A percentile compares a stretch with the other conserved stretches of the same genome.
Evolutionary conservation across 2,888 invertebrate species (phyloP).

Genomic region (Geophilus truncorum): DNA sequence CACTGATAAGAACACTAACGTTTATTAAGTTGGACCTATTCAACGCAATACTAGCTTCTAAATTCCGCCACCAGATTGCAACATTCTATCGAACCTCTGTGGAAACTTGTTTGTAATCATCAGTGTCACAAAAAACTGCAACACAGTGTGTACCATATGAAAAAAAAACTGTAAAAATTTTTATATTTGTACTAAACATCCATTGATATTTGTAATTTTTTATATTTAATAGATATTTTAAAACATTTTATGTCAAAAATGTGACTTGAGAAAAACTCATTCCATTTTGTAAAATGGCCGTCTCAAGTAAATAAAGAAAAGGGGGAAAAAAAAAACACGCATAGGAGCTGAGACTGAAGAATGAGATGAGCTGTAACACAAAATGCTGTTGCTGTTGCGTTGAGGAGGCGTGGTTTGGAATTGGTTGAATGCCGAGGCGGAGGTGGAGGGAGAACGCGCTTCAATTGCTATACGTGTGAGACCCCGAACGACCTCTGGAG

Average conservation of each 20-base stretch:
- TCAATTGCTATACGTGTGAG: conserved; percentile 10
- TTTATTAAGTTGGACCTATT: conserved; percentile 7
- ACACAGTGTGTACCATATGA: neutral
- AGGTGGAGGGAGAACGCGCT: conserved; percentile 4
- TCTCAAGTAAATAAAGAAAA: neutral
- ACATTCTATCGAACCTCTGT: neutral
- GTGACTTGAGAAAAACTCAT: no score
- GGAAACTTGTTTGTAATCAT: neutral
- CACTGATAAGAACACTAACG: conserved; percentile 2
- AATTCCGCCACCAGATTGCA: neutral
- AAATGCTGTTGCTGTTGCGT: neutral
- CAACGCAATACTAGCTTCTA: neutral
- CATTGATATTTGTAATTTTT: no score
- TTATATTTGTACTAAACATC: no score
- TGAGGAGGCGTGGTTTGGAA: neutral
- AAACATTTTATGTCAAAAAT: no score
- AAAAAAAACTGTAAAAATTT: neutral
- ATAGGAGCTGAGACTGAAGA: neutral
- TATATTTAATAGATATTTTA: no score
- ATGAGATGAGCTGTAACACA: neutral
- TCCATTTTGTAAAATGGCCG: no score
- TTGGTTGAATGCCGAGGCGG: neutral
- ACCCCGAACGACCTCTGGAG: conserved; percentile 3
- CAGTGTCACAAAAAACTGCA: no score
- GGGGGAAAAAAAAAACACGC: neutral